Percentiles rank a stretch among this genome's conserved stretches.
Conservation (phyloP, 2,113 vertebrate species). For the Struthio camelus region DNA sequence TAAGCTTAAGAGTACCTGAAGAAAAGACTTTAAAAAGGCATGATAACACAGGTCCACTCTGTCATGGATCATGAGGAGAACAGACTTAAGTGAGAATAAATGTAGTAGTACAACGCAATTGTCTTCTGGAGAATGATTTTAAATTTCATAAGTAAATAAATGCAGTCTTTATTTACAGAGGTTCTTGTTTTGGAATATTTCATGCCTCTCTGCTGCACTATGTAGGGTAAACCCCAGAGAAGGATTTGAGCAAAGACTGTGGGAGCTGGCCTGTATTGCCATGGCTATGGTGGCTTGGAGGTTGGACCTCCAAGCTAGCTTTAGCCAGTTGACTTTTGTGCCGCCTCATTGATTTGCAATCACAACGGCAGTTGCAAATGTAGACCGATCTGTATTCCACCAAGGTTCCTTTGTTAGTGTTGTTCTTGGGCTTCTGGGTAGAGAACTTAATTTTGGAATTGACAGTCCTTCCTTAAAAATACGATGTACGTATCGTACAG, state of each 20-base stretch:
- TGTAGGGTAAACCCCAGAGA: not conserved
- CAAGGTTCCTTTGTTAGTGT: not conserved
- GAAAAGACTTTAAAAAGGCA: not conserved
- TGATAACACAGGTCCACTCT: not conserved
- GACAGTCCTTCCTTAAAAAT: not conserved
- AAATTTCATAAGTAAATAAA: not conserved
- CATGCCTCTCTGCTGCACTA: not conserved
- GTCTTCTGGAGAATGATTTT: not conserved
- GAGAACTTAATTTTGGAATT: not conserved
- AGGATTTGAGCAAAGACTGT: not conserved
- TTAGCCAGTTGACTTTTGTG: not conserved
- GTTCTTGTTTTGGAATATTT: not conserved
- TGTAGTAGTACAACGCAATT: not conserved
- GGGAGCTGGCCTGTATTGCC: not conserved
- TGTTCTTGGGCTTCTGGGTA: not conserved
- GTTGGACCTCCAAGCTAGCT: not conserved
- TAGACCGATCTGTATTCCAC: not conserved
- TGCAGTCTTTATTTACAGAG: not conserved
- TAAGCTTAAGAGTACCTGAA: not conserved
- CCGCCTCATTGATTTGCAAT: not conserved
- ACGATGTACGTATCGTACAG: not conserved
- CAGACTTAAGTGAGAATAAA: not conserved
- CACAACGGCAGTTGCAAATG: not conserved
- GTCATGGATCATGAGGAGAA: not conserved
- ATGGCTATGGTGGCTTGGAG: not conserved